Conservation (phyloP, 1,140 invertebrate genomes). For the Acarapis woodi region DNA sequence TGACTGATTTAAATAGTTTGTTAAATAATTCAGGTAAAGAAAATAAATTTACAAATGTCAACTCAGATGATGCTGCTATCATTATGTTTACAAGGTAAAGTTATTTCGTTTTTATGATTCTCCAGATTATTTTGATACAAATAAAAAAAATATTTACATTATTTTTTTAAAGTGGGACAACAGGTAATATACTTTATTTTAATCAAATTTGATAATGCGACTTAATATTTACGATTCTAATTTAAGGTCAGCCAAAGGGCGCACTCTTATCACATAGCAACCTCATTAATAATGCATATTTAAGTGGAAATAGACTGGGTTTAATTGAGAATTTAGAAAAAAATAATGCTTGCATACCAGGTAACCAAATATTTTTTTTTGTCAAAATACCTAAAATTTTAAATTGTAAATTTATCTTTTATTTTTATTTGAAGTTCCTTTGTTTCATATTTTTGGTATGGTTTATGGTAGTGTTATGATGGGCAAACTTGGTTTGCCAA, state of each 20-base stretch:
- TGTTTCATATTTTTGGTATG: conserved; percentile 74
- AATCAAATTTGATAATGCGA: neutral
- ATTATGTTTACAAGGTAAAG: conserved; percentile 10
- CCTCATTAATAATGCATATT: conserved; percentile 53
- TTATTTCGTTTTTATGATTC: no score
- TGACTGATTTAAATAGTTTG: neutral
- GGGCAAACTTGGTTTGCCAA: neutral
- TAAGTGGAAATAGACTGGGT: conserved; percentile 28
- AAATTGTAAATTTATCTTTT: no score
- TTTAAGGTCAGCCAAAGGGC: conserved; percentile 47
- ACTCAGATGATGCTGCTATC: conserved; percentile 8
- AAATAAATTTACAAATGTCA: neutral
- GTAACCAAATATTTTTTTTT: no score
- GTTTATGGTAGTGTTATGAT: conserved; percentile 29
- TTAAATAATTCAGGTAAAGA: neutral
- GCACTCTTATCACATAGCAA: conserved; percentile 47
- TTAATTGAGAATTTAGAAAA: conserved; percentile 16
- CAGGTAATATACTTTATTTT: neutral
- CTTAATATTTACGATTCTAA: neutral
- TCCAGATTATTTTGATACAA: no score
- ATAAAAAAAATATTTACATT: neutral
- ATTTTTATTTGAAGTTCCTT: no score
- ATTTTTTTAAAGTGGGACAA: neutral
- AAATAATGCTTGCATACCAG: conserved; percentile 31
- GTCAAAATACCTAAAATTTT: no score